Conservation (phyloP, 2,113 vertebrate species). For the Aythya baeri region DNA sequence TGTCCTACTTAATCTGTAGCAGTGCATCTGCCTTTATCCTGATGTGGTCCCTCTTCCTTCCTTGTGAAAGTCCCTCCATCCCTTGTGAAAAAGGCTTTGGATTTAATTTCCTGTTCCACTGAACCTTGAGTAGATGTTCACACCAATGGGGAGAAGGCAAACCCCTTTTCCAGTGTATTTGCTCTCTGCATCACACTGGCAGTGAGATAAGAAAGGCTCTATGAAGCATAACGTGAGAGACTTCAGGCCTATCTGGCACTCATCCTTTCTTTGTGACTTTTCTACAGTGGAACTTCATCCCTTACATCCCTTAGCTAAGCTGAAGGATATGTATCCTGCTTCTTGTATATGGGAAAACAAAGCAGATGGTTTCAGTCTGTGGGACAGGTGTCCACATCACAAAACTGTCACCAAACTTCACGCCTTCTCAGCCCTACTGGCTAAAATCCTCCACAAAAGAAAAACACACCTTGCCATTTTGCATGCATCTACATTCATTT, state of each 20-base stretch:
- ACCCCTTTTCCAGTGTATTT: neutral
- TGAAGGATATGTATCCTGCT: neutral
- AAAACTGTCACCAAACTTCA: constrained; percentile 56
- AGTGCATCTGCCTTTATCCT: neutral
- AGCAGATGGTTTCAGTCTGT: constrained; percentile 70
- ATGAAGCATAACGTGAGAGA: neutral
- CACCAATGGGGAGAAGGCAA: neutral
- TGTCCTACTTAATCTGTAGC: neutral
- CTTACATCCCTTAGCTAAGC: neutral
- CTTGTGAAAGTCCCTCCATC: neutral
- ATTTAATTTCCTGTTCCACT: neutral
- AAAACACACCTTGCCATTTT: constrained; percentile 39
- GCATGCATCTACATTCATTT: constrained; percentile 66
- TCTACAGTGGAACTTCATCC: neutral
- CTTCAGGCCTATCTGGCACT: neutral
- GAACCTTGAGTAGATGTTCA: neutral
- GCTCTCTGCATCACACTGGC: neutral
- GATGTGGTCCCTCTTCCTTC: neutral
- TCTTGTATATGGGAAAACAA: constrained; percentile 4
- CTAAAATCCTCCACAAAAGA: constrained; percentile 42
- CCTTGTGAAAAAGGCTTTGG: neutral
- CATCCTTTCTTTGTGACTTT: neutral
- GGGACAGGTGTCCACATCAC: constrained; percentile 67
- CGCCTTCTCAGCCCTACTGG: constrained; percentile 50
- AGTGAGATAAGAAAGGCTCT: neutral